Evolutionary conservation across 2,888 invertebrate species (phyloP), one percentile per base, ranked within the genome.

Genomic region (Epiblema foenella): DNA sequence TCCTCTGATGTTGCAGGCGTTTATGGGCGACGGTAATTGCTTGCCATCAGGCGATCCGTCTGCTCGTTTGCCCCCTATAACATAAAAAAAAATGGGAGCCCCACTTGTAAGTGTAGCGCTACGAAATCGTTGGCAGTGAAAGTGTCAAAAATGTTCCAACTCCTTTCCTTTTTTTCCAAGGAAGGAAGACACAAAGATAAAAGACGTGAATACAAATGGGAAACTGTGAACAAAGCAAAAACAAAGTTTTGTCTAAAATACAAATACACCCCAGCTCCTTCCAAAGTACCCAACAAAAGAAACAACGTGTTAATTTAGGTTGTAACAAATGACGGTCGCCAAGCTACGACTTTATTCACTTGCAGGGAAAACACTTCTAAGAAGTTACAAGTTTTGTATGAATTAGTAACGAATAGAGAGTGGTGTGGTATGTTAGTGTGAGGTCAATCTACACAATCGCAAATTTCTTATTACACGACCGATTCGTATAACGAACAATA

Each of bases 221-320:
- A 8, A 46, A n/a, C n/a, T 7, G 15, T 42, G 12, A 15, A 15
- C 49, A 9, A 49, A 51, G 51, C 51, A 54, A 24, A 54, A 20
- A 24, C 54, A 15, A 54, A 54, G 12, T 24, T 20, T 20, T 54
- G 20, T 54, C 11, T 54, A 15, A 54, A 24, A 15, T 7, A 15
- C 18, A 54, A 54, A 54, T 24, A 54, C 11, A 20, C 52, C 12
- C 20, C 54, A 7, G 8, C 20, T 10, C 24, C 24, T 54, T 24
- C 24, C 54, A 20, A 42, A 12, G 15, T 24, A 20, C 11, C 20
- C 12, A 54, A 54, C 24, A 54, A 54, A 54, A 54, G 54, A 24
- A 54, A 54, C 54, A 54, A 24, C 54, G 54, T 54, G 54, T 24
- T 54, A 54, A 54, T 54, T 54, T 54, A 15, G 54, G 54, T 20